Conservation (phyloP, 2,797 vertebrate genomes). For the Enteromius fasciolatus region DNA sequence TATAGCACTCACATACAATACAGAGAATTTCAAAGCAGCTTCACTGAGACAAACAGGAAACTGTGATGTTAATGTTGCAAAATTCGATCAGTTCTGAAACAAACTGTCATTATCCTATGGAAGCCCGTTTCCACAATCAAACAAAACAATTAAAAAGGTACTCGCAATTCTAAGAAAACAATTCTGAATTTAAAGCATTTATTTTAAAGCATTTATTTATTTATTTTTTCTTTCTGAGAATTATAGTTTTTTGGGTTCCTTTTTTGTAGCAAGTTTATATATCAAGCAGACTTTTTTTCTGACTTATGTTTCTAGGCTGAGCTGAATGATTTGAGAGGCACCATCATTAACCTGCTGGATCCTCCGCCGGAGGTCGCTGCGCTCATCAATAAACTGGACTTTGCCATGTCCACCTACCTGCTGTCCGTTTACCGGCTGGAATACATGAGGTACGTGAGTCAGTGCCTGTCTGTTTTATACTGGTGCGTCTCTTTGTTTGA, state of each 20-base stretch:
- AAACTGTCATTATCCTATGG: background rate
- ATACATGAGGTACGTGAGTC: slow-evolving; percentile 87
- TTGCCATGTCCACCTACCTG: slow-evolving; percentile 96
- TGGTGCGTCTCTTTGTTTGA: background rate
- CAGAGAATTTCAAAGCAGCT: background rate
- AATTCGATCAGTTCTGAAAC: background rate
- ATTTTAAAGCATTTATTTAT: too few relatives aligned
- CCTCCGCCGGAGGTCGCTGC: slow-evolving; percentile 91
- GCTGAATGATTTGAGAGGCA: slow-evolving; percentile 89
- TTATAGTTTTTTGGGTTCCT: too few relatives aligned
- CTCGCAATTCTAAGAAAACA: too few relatives aligned
- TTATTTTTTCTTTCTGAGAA: background rate
- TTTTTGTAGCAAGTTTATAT: too few relatives aligned
- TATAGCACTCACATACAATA: background rate
- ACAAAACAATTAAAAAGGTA: too few relatives aligned
- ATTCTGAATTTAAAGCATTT: background rate
- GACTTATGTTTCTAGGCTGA: slow-evolving; percentile 80
- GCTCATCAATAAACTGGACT: slow-evolving; percentile 94
- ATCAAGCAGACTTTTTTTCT: too few relatives aligned
- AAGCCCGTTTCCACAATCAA: too few relatives aligned
- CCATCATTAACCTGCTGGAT: slow-evolving; percentile 93
- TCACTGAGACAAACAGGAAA: background rate
- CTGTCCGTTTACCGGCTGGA: slow-evolving; percentile 95
- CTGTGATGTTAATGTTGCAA: background rate
- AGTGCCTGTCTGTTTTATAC: background rate